Base-by-base conservation (phyloP, 2,113 vertebrate species). In the Rafetus swinhoei region DNA sequence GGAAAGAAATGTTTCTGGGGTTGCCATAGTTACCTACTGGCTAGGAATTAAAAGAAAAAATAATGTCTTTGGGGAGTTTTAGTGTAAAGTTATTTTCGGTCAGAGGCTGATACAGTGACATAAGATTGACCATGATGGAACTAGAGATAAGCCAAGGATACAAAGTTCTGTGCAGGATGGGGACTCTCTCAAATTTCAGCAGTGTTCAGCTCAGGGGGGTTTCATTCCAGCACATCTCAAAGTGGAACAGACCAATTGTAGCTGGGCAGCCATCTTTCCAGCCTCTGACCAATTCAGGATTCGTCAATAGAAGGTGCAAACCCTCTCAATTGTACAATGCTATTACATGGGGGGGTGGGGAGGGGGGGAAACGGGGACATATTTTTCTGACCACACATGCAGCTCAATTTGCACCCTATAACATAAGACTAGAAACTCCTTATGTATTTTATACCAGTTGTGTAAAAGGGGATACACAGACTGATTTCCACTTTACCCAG, bases 1-100 rank as follows among this genome's bases (percentile, higher is more conserved):
- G 57, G 50, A 52, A 35, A 65, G 60, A 14, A 69, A 24, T 83
- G 65, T 84, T 81, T 50, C 57, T 54, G 6, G 6, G 22, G 56
- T 85, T 92, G 27, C 50, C 80, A 74, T 59, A 89, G 77, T n/a
- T 91, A 94, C 27, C 29, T 45, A 69, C 19, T 87, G 39, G 81
- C 32, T 19, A 52, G 53, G 77, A 74, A 88, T 14, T 22, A 9
- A 56, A 27, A 89, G 35, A 79, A 90, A 74, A 92, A 88, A 8
- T 15, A 13, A 9, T 0, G 0, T 50, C 79, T 53, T 62, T 82
- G 35, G 9, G 11, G 60, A 82, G 82, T 16, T 80, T 27, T 27
- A 32, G 29, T 0, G 1, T 65, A 29, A 79, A 87, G 11, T n/a
- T 13, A 79, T 93, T 80, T 50, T 87, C 69, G 72, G 55, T 81